Percentiles rank a stretch among this genome's conserved stretches.
Conservation (phyloP, 2,113 vertebrate species). For the Circaetus cinerascens region DNA sequence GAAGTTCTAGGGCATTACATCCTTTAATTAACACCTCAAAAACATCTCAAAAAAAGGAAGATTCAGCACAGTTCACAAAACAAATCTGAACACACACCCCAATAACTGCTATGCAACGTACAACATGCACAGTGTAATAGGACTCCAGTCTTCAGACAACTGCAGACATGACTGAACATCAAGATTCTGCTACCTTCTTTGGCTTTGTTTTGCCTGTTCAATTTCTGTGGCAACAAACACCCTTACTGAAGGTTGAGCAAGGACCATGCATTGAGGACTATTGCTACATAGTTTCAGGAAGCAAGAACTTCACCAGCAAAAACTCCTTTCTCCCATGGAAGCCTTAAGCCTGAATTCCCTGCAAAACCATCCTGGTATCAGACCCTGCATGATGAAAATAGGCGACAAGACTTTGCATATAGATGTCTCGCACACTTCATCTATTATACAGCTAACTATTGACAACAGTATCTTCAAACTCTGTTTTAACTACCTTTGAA, state of each 20-base stretch:
- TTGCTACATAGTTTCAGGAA: background rate
- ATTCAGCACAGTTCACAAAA: background rate
- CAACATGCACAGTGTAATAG: fast-evolving
- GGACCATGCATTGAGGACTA: background rate
- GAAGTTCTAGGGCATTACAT: background rate
- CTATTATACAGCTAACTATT: background rate
- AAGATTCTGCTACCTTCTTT: background rate
- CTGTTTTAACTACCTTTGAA: background rate
- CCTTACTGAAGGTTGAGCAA: fast-evolving
- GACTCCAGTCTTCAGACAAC: background rate
- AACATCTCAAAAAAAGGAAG: background rate
- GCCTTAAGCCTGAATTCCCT: background rate
- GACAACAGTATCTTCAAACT: background rate
- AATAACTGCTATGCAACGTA: background rate
- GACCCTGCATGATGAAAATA: background rate
- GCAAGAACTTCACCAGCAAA: background rate
- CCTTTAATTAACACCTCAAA: background rate
- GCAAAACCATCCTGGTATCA: background rate
- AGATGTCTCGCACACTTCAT: background rate
- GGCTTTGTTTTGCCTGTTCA: background rate
- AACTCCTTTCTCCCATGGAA: background rate
- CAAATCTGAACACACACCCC: background rate
- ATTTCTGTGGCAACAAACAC: background rate
- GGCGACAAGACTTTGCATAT: background rate
- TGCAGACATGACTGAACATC: background rate